Evolutionary conservation across 1,140 invertebrate genomes (phyloP).

Genomic region (Diabrotica virgifera): DNA sequence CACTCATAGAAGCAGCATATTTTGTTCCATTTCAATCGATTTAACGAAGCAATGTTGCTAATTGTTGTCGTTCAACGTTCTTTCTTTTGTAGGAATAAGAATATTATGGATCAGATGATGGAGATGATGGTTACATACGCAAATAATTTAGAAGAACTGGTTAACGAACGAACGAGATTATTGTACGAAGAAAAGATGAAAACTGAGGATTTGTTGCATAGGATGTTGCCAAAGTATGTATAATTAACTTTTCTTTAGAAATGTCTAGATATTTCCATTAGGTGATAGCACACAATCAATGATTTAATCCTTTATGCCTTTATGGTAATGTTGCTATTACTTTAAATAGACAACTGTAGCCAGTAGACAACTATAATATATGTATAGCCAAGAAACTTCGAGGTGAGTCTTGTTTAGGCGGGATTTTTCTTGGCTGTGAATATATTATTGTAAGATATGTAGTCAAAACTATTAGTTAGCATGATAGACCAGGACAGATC

Average conservation of each 20-base stretch:
- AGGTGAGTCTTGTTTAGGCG: too few relatives aligned
- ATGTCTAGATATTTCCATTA: too few relatives aligned
- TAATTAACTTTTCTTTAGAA: background rate
- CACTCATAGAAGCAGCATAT: too few relatives aligned
- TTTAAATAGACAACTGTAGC: too few relatives aligned
- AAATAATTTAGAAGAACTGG: slow-evolving; percentile 91
- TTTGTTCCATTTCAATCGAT: slow-evolving; percentile 2
- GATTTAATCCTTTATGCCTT: background rate
- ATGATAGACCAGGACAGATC: too few relatives aligned
- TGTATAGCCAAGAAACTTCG: too few relatives aligned
- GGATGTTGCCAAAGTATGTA: slow-evolving; percentile 87
- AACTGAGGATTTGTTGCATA: slow-evolving; percentile 87
- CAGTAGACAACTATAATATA: too few relatives aligned
- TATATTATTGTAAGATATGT: too few relatives aligned
- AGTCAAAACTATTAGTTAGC: too few relatives aligned
- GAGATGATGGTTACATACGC: slow-evolving; percentile 95
- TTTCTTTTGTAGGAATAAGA: slow-evolving; percentile 62
- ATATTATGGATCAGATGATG: slow-evolving; percentile 96
- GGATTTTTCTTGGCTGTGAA: too few relatives aligned
- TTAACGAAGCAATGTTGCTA: too few relatives aligned
- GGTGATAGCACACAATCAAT: background rate
- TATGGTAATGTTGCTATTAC: too few relatives aligned
- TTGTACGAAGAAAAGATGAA: slow-evolving; percentile 90
- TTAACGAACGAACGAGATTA: slow-evolving; percentile 81
- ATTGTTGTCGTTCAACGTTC: background rate